phyloP scores from a whole-genome alignment of 2,888 invertebrate genomes.

The Netelia fuscicornis region DNA sequence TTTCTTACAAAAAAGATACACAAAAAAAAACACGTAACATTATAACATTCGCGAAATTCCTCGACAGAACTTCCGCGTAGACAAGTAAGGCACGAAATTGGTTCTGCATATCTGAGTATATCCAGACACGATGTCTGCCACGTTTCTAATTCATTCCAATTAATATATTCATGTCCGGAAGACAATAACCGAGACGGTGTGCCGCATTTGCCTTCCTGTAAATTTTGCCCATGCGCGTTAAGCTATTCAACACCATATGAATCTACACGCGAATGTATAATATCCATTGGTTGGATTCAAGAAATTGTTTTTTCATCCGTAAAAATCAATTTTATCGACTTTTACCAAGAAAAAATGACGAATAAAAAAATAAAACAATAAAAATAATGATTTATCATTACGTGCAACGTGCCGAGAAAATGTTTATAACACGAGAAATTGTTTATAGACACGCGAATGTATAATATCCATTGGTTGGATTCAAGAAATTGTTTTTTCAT shows the following conservation, averaged over 20 bases:
- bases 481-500: no score
- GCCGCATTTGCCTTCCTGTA: neutral
- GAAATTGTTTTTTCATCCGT: conserved; percentile 8
- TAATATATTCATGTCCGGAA: conserved; percentile 46
- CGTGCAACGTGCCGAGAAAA: no score
- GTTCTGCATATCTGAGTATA: neutral
- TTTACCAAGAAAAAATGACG: no score
- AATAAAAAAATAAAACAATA: no score
- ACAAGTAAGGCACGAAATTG: conserved; percentile 23
- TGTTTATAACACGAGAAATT: no score
- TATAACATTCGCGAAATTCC: conserved; percentile 35
- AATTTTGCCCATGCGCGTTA: conserved; percentile 14
- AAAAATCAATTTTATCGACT: conserved; percentile 6
- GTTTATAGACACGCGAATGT: no score
- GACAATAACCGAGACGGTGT: conserved; percentile 31
- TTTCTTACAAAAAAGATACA: neutral
- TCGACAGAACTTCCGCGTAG: conserved; percentile 40
- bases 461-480: no score
- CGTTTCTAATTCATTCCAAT: conserved; percentile 51
- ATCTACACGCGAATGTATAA: neutral
- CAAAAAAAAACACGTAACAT: conserved; percentile 9
- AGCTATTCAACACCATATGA: neutral
- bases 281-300: neutral
- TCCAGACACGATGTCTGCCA: conserved; percentile 15
- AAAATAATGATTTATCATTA: no score